phyloP scores from a whole-genome alignment of 2,888 invertebrate genomes.

The Brachyopa scutellaris region DNA sequence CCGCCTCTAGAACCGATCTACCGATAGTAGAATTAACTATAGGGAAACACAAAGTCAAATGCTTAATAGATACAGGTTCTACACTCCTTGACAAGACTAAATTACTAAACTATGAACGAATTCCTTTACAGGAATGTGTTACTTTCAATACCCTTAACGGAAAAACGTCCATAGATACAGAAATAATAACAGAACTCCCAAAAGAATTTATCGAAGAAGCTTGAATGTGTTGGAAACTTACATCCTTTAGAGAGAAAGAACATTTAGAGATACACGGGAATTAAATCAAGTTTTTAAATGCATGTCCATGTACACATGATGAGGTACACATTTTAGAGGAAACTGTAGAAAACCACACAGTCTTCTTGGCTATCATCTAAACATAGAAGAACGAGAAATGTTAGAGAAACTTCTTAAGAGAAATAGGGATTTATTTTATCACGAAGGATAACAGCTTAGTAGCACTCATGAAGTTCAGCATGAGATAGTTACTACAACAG shows the following conservation, averaged over 20 bases:
- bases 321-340: constrained; percentile 4
- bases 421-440: too few species aligned
- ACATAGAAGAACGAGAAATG: too few species aligned
- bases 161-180: not conserved
- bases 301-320: not conserved
- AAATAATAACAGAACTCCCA: not conserved
- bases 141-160: not conserved
- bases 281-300: not conserved
- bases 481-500: not conserved
- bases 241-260: not conserved
- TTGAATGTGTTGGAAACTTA: not conserved
- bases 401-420: too few species aligned
- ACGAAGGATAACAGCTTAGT: not conserved
- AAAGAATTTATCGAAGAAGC: not conserved
- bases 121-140: too few species aligned
- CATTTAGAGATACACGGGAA: not conserved
- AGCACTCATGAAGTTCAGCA: not conserved
- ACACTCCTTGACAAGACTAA: too few species aligned
- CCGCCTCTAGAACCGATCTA: too few species aligned
- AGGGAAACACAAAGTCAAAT: too few species aligned
- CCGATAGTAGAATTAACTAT: too few species aligned
- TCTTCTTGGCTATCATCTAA: too few species aligned
- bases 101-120: too few species aligned
- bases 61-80: too few species aligned
- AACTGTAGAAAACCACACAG: too few species aligned